Evolutionary conservation across 2,113 vertebrate species (phyloP).

Genomic region (Morone chrysops): DNA sequence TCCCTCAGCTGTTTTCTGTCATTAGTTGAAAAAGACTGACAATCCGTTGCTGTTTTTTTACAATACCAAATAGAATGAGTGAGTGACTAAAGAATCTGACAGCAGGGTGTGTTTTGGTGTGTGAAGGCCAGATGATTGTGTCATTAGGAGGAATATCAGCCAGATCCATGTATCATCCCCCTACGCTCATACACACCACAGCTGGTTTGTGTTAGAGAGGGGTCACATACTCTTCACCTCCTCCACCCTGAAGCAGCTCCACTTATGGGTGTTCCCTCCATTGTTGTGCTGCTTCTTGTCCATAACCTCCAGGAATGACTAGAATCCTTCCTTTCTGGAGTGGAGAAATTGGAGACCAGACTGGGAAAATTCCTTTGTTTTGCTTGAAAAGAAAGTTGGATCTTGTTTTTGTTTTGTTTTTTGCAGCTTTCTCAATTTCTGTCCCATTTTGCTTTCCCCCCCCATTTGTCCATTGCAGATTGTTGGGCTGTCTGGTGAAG

Average conservation of each 20-base stretch:
- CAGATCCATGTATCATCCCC: conserved; percentile 58
- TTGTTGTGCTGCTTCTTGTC: conserved; percentile 80
- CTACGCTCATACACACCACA: conserved; percentile 64
- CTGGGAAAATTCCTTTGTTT: conserved; percentile 44
- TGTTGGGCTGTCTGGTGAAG: conserved; percentile 87
- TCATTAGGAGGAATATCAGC: conserved; percentile 65
- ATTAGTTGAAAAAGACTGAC: conserved; percentile 1
- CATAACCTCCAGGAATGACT: conserved; percentile 78
- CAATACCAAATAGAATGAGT: conserved; percentile 26
- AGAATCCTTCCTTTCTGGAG: conserved; percentile 65
- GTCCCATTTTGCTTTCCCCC: conserved; percentile 12
- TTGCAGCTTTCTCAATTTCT: conserved; percentile 28
- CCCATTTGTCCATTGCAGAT: conserved; percentile 82
- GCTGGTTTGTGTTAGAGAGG: conserved; percentile 81
- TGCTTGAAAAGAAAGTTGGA: conserved; percentile 23
- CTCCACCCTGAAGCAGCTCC: conserved; percentile 81
- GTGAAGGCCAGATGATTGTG: conserved; percentile 67
- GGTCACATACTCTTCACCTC: conserved; percentile 82
- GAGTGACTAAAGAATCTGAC: conserved; percentile 36
- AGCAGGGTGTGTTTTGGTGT: conserved; percentile 61
- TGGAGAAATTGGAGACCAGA: conserved; percentile 52
- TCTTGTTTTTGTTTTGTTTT: background rate
- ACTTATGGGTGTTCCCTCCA: conserved; percentile 82
- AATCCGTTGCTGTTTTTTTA: conserved; percentile 26
- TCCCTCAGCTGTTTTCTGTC: conserved; percentile 60